Evolutionary conservation across 2,113 vertebrate genomes (phyloP).

Genomic region (Mormyrus iriodes): DNA sequence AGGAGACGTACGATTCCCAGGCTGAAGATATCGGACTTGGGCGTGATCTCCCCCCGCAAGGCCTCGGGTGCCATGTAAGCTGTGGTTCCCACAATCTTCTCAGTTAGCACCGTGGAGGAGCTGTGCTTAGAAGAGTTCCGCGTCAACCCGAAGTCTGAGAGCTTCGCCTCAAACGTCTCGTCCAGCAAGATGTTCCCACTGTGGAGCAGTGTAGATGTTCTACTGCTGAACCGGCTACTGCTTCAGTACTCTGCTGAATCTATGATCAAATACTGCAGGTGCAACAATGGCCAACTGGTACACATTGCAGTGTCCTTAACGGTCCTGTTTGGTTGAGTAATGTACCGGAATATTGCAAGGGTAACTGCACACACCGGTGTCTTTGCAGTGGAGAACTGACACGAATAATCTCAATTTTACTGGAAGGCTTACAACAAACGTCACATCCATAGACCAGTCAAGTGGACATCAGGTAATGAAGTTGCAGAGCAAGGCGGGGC

Average conservation of each 20-base stretch:
- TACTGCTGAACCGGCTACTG: not conserved
- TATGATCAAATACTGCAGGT: not conserved
- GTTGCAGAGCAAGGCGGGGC: not conserved
- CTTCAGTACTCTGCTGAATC: not conserved
- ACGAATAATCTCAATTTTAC: not conserved
- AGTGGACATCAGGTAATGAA: not conserved
- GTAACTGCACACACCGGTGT: not conserved
- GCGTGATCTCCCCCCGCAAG: slow-evolving; percentile 83
- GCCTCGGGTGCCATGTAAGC: slow-evolving; percentile 97
- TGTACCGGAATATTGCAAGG: slow-evolving; percentile 1
- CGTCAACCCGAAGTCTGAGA: slow-evolving; percentile 93
- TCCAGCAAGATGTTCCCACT: slow-evolving; percentile 92
- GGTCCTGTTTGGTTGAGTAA: not conserved
- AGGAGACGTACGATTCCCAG: slow-evolving; percentile 79
- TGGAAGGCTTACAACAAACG: not conserved
- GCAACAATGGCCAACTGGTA: not conserved
- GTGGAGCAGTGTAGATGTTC: not conserved
- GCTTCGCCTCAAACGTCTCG: slow-evolving; percentile 71
- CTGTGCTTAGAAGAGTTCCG: slow-evolving; percentile 73
- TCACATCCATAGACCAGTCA: not conserved
- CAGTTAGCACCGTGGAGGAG: slow-evolving; percentile 77
- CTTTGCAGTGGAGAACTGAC: not conserved
- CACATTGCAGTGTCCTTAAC: not conserved
- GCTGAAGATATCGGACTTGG: slow-evolving; percentile 91
- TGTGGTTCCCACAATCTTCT: slow-evolving; percentile 85